Base-by-base conservation (phyloP, 2,113 vertebrate genomes). In the Gopherus flavomarginatus region DNA sequence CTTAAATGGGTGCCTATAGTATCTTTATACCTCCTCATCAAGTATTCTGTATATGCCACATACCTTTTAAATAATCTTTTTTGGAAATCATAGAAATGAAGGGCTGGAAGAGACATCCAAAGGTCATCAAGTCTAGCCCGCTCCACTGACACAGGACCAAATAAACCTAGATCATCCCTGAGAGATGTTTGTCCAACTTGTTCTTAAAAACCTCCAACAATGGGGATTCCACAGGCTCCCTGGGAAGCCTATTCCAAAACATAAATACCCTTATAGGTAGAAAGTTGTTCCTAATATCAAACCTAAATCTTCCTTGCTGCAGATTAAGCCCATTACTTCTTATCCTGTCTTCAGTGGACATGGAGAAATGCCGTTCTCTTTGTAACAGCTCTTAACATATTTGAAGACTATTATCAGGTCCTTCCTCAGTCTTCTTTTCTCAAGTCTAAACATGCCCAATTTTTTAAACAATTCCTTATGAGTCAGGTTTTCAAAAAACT, bases 41-140 rank as follows among this genome's bases (percentile, higher is more conserved):
- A 27, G 12, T 35, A 17, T 85, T 92, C n/a, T 80, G 3, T 22
- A 49, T 29, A 27, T 79, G 6, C 5, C 35, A 53, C 1, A 0
- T 42, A 26, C 6, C 29, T 38, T 78, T 94, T 77, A 80, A 72
- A 72, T 72, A 21, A 38, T 38, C 65, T 72, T 9, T 22, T 72
- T 72, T 72, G 65, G 9, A 72, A 72, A 38, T 35, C 35, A 35
- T 72, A 38, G 65, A 38, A 72, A 38, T 72, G n/a, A 22, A 21
- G 35, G 65, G 5, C 65, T 72, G 65, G n/a, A 72, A 22, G 17
- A 19, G 16, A 38, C 19, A n/a, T 72, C 65, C 65, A 38, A n/a
- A 72, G 65, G 65, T 38, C 17, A 5, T 21, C n/a, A 72, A 72
- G 9, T 72, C n/a, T 72, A 72, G 2, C 65, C n/a, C n/a, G 9